Conservation (phyloP, 2,888 invertebrate genomes). For the Eugnorisma glareosa region DNA sequence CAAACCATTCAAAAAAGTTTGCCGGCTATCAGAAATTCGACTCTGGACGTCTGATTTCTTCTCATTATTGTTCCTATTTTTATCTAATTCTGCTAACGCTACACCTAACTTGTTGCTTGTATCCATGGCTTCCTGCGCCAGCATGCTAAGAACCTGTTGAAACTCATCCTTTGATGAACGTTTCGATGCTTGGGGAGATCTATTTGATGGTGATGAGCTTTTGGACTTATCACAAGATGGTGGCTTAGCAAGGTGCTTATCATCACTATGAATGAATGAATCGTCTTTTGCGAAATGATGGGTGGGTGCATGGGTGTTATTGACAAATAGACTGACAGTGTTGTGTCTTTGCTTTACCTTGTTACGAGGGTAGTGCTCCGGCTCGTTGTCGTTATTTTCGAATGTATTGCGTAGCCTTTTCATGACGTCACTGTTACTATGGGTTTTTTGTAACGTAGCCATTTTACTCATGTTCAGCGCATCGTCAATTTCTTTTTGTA, state of each 20-base stretch:
- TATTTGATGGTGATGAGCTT: slow-evolving; percentile 90
- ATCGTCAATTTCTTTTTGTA: slow-evolving; percentile 92
- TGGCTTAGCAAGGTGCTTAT: slow-evolving; percentile 87
- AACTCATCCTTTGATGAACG: slow-evolving; percentile 89
- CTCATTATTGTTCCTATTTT: slow-evolving; percentile 85
- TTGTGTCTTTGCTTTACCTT: slow-evolving; percentile 90
- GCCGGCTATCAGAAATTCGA: slow-evolving; percentile 87
- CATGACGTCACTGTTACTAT: slow-evolving; percentile 91
- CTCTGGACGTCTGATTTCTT: slow-evolving; percentile 86
- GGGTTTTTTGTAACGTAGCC: slow-evolving; percentile 90
- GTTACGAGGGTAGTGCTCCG: slow-evolving; percentile 86
- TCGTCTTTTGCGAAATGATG: slow-evolving; percentile 89
- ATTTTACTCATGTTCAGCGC: slow-evolving; percentile 89
- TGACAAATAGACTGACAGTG: slow-evolving; percentile 88
- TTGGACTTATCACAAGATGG: slow-evolving; percentile 89
- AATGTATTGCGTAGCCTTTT: slow-evolving; percentile 86
- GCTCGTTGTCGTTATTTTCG: slow-evolving; percentile 86
- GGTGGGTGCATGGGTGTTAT: slow-evolving; percentile 86
- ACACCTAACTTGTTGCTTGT: slow-evolving; percentile 93
- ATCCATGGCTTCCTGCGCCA: slow-evolving; percentile 94
- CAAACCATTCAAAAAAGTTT: slow-evolving; percentile 87
- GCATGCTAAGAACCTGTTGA: slow-evolving; percentile 93
- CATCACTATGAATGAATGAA: slow-evolving; percentile 88
- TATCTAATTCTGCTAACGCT: slow-evolving; percentile 91
- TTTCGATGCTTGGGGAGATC: slow-evolving; percentile 89